These are phyloP conservation scores for Scytalopus superciliaris DNA, from an alignment of 2,113 vertebrate species.

Conservation along the genomic window DNA sequence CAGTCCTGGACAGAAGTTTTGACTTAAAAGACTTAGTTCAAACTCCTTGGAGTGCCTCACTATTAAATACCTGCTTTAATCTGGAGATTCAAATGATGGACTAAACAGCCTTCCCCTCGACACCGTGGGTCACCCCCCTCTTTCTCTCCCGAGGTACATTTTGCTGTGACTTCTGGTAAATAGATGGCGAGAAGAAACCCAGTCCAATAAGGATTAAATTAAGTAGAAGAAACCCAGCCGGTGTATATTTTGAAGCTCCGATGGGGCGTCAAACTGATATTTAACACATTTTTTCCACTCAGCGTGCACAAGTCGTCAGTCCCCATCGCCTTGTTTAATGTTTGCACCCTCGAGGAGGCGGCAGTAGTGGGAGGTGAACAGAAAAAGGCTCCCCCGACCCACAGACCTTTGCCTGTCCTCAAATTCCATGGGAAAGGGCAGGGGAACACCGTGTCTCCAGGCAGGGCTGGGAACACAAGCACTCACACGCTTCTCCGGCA, in stretches of 20 bases:
- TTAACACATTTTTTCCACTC: conserved; percentile 77
- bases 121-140: neutral
- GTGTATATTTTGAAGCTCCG: conserved; percentile 62
- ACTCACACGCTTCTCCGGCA: neutral
- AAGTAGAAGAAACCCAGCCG: conserved; percentile 73
- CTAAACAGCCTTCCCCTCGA: neutral
- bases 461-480: neutral
- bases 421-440: neutral
- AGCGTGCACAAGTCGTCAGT: conserved; percentile 54
- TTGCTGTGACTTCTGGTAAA: conserved; percentile 41
- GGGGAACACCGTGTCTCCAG: neutral
- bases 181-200: conserved; percentile 16
- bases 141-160: neutral
- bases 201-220: conserved; percentile 73
- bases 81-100: neutral
- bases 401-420: neutral
- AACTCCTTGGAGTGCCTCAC: neutral
- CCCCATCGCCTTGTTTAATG: neutral
- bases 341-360: neutral
- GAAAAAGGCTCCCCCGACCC: neutral
- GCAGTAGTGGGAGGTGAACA: neutral
- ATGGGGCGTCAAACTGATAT: conserved; percentile 71
- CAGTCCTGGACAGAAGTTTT: conserved; percentile 2
- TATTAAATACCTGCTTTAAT: conserved; percentile 5
- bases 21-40: conserved; percentile 1